Base-by-base conservation (phyloP, 2,797 vertebrate species). In the Sarcoramphus papa region DNA sequence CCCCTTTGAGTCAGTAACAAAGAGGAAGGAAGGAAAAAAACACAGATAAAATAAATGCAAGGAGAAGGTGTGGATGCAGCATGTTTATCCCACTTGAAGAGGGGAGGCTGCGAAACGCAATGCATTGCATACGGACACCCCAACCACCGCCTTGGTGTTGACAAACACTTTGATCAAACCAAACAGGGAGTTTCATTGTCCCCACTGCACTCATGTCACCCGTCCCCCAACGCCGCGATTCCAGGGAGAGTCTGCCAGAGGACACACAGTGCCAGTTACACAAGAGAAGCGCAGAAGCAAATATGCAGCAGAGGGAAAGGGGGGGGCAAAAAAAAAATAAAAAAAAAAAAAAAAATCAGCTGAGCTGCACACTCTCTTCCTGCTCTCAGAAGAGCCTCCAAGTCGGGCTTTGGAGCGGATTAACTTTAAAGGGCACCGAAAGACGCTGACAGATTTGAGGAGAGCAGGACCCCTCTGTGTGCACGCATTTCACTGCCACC, bases 151-250 rank as follows among this genome's bases (percentile, higher is more conserved):
- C 91, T 22, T 19, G 14, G 37, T 91, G 96, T 97, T 97, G 92
- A 91, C 97, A 93, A 97, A 89, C 60, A 65, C n/a, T 76, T 85
- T 12, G 67, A 93, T 78, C 56, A 68, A 57, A 77, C 19, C 70
- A 53, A 95, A 97, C 90, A 94, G 93, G 95, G 94, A 85, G 82
- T 60, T 45, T 92, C 92, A 96, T 93, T 95, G 97, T 97, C 94
- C 95, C 92, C 59, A 21, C 19, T 35, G 74, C 84, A 68, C 91
- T 84, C 86, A 78, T 83, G 95, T 85, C 88, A 92, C 50, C 27
- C 65, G 45, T 54, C 41, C 81, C 37, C 27, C 47, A 54, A 87
- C 24, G 8, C 68, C 5, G 70, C 4, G 10, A 91, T 82, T 80
- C 89, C 83, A 86, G 91, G 83, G 76, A 93, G 86, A 90, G 76